Percentiles rank a stretch among this genome's conserved stretches.
Evolutionary conservation across 2,888 invertebrate species (phyloP).

Genomic region (Cremastobaeus sp.): DNA sequence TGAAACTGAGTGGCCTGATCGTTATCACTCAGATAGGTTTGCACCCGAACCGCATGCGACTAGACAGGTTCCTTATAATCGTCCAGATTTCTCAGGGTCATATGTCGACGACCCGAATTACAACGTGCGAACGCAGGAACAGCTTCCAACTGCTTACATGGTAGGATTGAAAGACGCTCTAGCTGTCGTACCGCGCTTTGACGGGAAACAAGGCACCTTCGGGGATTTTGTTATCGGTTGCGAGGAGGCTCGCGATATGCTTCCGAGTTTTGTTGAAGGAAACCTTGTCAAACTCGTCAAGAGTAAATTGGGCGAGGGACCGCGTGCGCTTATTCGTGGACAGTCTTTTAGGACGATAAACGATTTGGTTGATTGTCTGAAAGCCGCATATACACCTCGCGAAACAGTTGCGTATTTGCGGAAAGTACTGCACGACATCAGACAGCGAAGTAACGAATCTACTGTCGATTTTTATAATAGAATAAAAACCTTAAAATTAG

Average conservation of each 20-base stretch:
- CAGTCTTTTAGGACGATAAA: neutral
- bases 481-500: constrained; percentile 14
- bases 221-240: too few species aligned
- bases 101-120: too few species aligned
- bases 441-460: neutral
- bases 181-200: constrained; percentile 1
- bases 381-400: neutral
- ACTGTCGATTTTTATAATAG: constrained; percentile 9
- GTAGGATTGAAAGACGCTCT: constrained; percentile 4
- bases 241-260: constrained; percentile 5
- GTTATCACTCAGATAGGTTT: too few species aligned
- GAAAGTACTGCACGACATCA: neutral
- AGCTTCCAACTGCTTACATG: too few species aligned
- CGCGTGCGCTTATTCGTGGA: neutral
- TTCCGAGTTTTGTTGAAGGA: constrained; percentile 3
- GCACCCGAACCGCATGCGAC: too few species aligned
- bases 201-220: neutral
- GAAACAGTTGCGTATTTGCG: neutral
- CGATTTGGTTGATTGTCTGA: neutral
- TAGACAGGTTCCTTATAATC: too few species aligned
- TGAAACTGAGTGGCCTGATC: too few species aligned
- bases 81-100: too few species aligned
- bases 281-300: too few species aligned
- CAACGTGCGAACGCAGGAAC: too few species aligned
- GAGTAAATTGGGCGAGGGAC: too few species aligned